phyloP scores from a whole-genome alignment of 2,797 vertebrate genomes.

The Myotis pilosus region DNA sequence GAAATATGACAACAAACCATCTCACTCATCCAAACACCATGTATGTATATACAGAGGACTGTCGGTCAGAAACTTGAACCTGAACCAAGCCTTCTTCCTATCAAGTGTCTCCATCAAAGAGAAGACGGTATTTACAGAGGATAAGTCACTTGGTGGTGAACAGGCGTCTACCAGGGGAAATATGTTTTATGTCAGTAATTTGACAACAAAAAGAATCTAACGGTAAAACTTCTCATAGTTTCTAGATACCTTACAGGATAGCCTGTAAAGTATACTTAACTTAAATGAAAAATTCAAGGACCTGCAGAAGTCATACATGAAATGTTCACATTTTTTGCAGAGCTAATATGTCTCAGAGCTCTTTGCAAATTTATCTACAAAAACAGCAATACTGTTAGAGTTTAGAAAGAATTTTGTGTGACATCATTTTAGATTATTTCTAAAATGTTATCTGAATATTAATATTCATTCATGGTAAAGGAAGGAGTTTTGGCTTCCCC shows the following conservation, averaged over 20 bases:
- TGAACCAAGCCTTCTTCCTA: not conserved
- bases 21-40: accelerated
- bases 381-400: not conserved
- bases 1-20: not conserved
- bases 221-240: not conserved
- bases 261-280: accelerated
- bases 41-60: accelerated
- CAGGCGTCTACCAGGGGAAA: not conserved
- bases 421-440: not conserved
- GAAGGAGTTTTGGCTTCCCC: not conserved
- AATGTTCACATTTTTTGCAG: not conserved
- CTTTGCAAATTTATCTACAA: not conserved
- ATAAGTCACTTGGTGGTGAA: not conserved
- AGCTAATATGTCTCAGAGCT: not conserved
- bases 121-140: not conserved
- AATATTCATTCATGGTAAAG: not conserved
- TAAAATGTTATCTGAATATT: not conserved
- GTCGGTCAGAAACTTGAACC: not conserved
- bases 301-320: no score
- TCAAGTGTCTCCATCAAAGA: not conserved
- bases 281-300: not conserved
- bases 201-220: not conserved
- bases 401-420: not conserved
- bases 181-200: not conserved
- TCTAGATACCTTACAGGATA: accelerated